Evolutionary conservation across 2,888 invertebrate genomes (phyloP).

Genomic region (Oligia fasciuncula): DNA sequence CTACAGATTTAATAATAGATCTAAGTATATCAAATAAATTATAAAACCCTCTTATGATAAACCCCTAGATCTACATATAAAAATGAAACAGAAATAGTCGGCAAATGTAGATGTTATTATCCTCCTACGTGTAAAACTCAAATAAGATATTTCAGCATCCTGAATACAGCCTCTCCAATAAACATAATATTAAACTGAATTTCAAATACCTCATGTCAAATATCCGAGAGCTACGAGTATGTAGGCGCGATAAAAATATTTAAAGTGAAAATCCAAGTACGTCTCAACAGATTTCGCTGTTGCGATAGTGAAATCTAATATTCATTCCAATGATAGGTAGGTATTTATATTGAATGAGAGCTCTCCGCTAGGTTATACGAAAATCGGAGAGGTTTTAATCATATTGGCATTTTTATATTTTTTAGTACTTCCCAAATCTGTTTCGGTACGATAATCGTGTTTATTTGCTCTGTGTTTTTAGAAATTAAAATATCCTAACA

Average conservation of each 20-base stretch:
- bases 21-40: not conserved
- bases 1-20: too few species aligned
- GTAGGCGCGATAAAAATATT: slow-evolving; percentile 29
- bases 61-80: not conserved
- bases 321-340: slow-evolving; percentile 83
- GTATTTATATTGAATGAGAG: slow-evolving; percentile 81
- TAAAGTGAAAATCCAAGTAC: slow-evolving; percentile 35
- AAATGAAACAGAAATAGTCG: not conserved
- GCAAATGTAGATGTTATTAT: not conserved
- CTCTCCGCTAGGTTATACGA: slow-evolving; percentile 70
- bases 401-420: slow-evolving; percentile 68
- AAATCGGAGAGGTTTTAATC: slow-evolving; percentile 75
- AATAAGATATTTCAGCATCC: not conserved
- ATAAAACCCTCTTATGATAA: not conserved
- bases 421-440: slow-evolving; percentile 50
- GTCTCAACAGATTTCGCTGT: slow-evolving; percentile 74
- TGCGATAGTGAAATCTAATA: slow-evolving; percentile 84
- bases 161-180: not conserved
- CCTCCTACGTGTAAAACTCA: not conserved
- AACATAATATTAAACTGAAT: slow-evolving; percentile 1
- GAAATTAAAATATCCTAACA: slow-evolving; percentile 42
- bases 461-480: slow-evolving; percentile 40
- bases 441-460: slow-evolving; percentile 35
- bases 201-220: slow-evolving; percentile 8
- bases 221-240: not conserved